These are phyloP conservation scores for Mallotus villosus DNA, from an alignment of 2,797 vertebrate genomes.

Conservation along the genomic window DNA sequence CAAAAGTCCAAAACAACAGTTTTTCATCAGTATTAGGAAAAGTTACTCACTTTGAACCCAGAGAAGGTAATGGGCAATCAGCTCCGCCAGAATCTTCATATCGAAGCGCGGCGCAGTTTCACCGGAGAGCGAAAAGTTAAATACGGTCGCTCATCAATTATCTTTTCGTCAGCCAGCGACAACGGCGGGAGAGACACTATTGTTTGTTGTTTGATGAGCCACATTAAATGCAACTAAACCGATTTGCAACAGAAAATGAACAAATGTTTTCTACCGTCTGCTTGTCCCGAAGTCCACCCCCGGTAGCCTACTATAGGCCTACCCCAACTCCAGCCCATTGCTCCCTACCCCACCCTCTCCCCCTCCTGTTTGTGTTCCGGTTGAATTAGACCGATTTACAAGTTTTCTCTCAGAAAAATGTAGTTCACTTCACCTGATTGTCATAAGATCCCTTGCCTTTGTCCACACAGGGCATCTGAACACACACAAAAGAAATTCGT, in stretches of 20 bases:
- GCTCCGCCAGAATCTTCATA: slow-evolving; percentile 24
- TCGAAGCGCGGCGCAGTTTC: slow-evolving; percentile 18
- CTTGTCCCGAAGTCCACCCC: background rate
- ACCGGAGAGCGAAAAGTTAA: background rate
- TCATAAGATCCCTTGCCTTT: too few relatives aligned
- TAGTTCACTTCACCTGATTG: too few relatives aligned
- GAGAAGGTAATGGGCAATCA: slow-evolving; percentile 51
- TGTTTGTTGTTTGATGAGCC: background rate
- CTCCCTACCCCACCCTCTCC: too few relatives aligned
- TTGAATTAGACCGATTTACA: too few relatives aligned
- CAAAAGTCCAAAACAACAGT: background rate
- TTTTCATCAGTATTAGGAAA: background rate
- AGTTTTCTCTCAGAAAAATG: too few relatives aligned
- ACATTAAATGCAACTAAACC: background rate
- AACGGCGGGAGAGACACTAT: slow-evolving; percentile 20
- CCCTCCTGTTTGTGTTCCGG: too few relatives aligned
- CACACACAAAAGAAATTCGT: too few relatives aligned
- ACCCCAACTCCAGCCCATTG: background rate
- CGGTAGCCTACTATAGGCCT: background rate
- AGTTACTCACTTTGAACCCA: slow-evolving; percentile 67
- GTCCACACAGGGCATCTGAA: too few relatives aligned
- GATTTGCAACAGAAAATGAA: background rate
- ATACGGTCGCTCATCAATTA: slow-evolving; percentile 8
- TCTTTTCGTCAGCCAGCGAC: slow-evolving; percentile 39
- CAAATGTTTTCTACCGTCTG: background rate